Evolutionary conservation across 2,113 vertebrate genomes (phyloP).

Genomic region (Lathamus discolor): DNA sequence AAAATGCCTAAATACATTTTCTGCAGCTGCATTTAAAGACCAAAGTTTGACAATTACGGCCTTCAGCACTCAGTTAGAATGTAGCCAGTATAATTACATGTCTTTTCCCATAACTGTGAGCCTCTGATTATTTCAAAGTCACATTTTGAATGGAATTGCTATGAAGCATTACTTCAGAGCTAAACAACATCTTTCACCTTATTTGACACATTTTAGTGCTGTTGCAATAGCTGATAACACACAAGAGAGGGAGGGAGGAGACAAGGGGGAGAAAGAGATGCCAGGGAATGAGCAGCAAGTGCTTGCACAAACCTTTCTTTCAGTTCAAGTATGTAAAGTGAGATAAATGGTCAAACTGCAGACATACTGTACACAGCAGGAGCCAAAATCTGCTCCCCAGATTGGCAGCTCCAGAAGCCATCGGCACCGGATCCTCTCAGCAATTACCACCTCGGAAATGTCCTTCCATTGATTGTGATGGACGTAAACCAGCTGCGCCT

Average conservation of each 20-base stretch:
- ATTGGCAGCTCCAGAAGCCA: slow-evolving; percentile 74
- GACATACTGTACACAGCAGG: slow-evolving; percentile 40
- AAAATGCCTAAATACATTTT: not conserved
- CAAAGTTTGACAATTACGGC: not conserved
- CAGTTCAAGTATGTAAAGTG: slow-evolving; percentile 57
- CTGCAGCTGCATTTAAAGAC: not conserved
- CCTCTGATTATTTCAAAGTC: not conserved
- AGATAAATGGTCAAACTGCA: slow-evolving; percentile 72
- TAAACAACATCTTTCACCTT: not conserved
- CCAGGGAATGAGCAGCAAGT: slow-evolving; percentile 43
- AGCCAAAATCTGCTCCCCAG: slow-evolving; percentile 66
- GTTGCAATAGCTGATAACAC: slow-evolving; percentile 28
- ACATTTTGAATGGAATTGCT: not conserved
- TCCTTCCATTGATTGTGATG: slow-evolving; percentile 69
- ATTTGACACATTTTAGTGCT: slow-evolving; percentile 17
- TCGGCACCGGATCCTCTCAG: slow-evolving; percentile 65
- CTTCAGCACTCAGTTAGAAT: not conserved
- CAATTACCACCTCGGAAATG: slow-evolving; percentile 74
- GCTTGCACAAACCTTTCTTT: slow-evolving; percentile 68
- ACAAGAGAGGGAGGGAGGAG: not conserved
- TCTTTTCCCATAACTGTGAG: not conserved
- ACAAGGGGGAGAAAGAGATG: not conserved
- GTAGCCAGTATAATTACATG: not conserved
- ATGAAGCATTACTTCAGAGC: not conserved
- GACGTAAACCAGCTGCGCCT: slow-evolving; percentile 74